These are phyloP conservation scores for Plusia festucae DNA, from an alignment of 2,888 invertebrate species.

Conservation along the genomic window DNA sequence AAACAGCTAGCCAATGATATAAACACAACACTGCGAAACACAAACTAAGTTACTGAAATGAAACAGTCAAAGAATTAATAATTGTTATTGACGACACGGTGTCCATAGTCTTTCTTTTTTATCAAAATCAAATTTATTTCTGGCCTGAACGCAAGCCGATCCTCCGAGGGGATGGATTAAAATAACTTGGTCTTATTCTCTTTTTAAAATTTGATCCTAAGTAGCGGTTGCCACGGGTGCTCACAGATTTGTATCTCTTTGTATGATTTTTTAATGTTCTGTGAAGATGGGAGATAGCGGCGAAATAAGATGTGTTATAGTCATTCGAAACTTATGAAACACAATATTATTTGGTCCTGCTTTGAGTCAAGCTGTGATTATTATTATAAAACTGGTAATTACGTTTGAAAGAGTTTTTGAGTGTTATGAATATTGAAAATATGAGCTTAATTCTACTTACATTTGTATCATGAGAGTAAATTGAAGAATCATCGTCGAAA, in stretches of 20 bases:
- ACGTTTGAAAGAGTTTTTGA: background rate
- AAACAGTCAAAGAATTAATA: conserved; percentile 34
- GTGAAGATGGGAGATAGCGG: conserved; percentile 46
- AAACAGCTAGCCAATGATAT: too few relatives aligned
- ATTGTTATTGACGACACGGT: conserved; percentile 42
- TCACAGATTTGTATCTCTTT: conserved; percentile 57
- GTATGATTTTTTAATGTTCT: conserved; percentile 32
- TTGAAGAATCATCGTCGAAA: too few relatives aligned
- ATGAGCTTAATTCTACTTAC: too few relatives aligned
- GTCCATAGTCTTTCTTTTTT: conserved; percentile 42
- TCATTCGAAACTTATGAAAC: conserved; percentile 20
- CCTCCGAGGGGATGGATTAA: conserved; percentile 68
- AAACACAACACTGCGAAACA: too few relatives aligned
- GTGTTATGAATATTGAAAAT: background rate
- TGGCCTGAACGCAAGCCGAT: conserved; percentile 54
- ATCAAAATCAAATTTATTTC: conserved; percentile 54
- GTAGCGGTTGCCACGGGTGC: conserved; percentile 45
- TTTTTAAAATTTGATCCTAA: conserved; percentile 65
- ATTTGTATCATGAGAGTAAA: too few relatives aligned
- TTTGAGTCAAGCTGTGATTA: conserved; percentile 2
- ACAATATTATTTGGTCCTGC: background rate
- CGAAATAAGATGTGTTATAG: conserved; percentile 7
- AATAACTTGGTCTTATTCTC: conserved; percentile 66
- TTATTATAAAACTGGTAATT: background rate
- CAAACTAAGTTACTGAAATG: conserved; percentile 10